phyloP scores from a whole-genome alignment of 2,113 vertebrate genomes.

The Ploceus nigricollis region DNA sequence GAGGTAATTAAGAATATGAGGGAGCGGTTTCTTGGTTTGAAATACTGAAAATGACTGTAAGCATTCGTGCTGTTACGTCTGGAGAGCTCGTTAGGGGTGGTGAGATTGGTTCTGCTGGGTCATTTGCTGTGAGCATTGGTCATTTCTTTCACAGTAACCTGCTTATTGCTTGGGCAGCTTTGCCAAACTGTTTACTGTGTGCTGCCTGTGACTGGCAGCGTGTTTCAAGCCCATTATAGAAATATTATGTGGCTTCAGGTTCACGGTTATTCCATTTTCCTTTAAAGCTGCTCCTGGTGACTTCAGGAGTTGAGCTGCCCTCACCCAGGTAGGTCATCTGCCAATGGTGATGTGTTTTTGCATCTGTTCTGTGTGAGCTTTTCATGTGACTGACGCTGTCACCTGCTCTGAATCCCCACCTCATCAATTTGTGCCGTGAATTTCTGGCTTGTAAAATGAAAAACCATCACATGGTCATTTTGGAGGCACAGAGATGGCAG shows the following conservation, averaged over 20 bases:
- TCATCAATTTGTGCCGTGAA: neutral
- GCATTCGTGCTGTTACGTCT: accelerated
- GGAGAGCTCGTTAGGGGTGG: neutral
- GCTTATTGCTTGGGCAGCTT: neutral
- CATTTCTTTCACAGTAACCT: neutral
- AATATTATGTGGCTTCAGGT: neutral
- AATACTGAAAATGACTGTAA: neutral
- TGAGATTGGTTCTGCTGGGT: neutral
- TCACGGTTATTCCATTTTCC: neutral
- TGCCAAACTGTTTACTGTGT: neutral
- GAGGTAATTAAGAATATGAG: neutral
- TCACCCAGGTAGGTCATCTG: neutral
- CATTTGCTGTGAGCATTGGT: neutral
- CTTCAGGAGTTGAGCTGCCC: neutral
- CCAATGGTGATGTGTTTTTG: neutral
- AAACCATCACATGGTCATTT: neutral
- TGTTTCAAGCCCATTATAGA: neutral
- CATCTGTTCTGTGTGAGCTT: neutral
- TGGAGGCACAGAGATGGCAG: neutral
- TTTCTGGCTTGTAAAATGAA: neutral
- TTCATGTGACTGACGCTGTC: neutral
- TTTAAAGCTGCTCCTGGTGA: neutral
- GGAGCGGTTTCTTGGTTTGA: neutral
- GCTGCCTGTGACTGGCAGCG: neutral
- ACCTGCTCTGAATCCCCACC: neutral